Conservation (phyloP, 2,113 vertebrate species). For the Anas platyrhynchos region DNA sequence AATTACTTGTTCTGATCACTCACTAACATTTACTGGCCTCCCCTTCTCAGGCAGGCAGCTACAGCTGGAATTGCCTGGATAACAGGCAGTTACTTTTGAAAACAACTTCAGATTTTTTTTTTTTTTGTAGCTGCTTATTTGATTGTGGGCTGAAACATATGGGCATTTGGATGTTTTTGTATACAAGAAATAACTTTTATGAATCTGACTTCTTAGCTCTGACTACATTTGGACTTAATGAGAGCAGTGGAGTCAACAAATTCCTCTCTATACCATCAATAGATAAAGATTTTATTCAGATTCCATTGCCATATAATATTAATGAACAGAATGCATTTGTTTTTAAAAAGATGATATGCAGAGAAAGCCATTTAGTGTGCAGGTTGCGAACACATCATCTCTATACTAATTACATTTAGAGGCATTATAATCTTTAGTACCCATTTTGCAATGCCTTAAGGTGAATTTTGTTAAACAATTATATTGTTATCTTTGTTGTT, state of each 20-base stretch:
- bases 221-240: not conserved
- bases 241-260: not conserved
- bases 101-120: not conserved
- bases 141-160: not conserved
- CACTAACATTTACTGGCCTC: not conserved
- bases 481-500: not conserved
- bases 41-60: not conserved
- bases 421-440: not conserved
- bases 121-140: not conserved
- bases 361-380: not conserved
- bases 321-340: not conserved
- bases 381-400: not conserved
- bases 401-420: not conserved
- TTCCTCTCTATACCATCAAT: not conserved
- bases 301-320: not conserved
- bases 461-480: not conserved
- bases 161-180: not conserved
- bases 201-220: not conserved
- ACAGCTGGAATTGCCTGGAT: not conserved
- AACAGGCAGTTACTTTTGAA: not conserved
- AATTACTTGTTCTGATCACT: not conserved
- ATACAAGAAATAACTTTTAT: not conserved
- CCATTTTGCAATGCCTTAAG: not conserved
- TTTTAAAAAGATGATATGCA: not conserved
- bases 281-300: not conserved